Evolutionary conservation across 1,140 invertebrate species (phyloP), one percentile per base, ranked within the genome.

Genomic region (Pseudoatta argentina): DNA sequence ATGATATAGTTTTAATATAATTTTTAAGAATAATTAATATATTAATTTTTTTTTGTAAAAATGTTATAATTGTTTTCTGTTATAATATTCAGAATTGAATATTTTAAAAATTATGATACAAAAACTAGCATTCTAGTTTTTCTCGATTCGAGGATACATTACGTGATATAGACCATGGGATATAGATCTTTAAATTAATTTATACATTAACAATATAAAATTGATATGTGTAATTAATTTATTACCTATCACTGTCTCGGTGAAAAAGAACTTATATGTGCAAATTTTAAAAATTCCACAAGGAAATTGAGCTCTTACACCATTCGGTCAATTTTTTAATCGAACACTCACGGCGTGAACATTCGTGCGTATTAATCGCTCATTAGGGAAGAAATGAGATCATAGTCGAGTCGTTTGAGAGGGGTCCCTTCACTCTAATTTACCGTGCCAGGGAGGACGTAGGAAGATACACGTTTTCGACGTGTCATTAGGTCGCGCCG

Each of bases 401-500:
- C 39, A 39, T 51, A 10, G 44, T 6, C 18, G 59, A 30, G 24
- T 78, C 66, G 51, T n/a, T 61, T 16, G 6, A n/a, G 12, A 18
- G 14, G 55, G 21, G 8, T 83, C 8, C 18, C 24, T 73, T 8
- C 24, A 48, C 30, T 16, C 10, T 83, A 63, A 83, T 83, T 83
- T 51, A 53, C 21, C 24, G 51, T 34, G 16, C 24, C 44, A 44
- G 0, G 24, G 14, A n/a, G 24, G 7, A 30, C 10, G 71, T 18
- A 76, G 71, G 57, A 73, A 76, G 34, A 16, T 61, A 7, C 61
- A 21, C 51, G 21, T 57, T 71, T 66, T 61, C 27, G 75, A 67
- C 61, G 72, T 75, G 78, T 82, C 71, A 86, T 85, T 85, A 76
- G 71, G 72, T 24, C 27, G 53, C 34, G 66, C 34, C 34, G 27